phyloP scores from a whole-genome alignment of 2,797 vertebrate genomes.

The Malacoraja senta region DNA sequence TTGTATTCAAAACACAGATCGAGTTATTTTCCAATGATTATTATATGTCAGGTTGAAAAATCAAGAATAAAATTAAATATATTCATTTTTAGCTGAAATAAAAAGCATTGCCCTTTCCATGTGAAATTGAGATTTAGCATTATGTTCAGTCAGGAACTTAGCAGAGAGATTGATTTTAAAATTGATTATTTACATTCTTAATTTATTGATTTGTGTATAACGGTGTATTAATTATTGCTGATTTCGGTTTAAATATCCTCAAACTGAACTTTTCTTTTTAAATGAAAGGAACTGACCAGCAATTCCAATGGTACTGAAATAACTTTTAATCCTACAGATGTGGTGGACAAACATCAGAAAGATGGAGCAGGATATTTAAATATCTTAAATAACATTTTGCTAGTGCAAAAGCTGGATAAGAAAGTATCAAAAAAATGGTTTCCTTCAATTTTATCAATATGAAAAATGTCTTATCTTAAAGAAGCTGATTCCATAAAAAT shows the following conservation, averaged over 20 bases:
- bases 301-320: neutral
- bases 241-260: too few relatives aligned
- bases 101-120: neutral
- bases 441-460: neutral
- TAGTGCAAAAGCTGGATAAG: neutral
- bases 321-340: neutral
- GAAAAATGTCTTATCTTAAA: neutral
- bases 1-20: conserved; percentile 24
- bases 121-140: neutral
- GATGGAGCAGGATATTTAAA: neutral
- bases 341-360: neutral
- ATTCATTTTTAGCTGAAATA: neutral
- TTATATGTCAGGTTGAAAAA: conserved; percentile 2
- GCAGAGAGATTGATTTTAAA: neutral
- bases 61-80: conserved; percentile 10
- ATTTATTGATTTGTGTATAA: neutral
- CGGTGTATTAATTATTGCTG: neutral
- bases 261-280: neutral
- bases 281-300: neutral
- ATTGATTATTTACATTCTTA: neutral
- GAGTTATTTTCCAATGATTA: conserved; percentile 2
- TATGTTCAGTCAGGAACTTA: neutral
- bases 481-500: neutral
- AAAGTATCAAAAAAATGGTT: neutral
- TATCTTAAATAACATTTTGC: neutral